Base-by-base conservation (phyloP, 2,113 vertebrate genomes). In the Leucopsar rothschildi region DNA sequence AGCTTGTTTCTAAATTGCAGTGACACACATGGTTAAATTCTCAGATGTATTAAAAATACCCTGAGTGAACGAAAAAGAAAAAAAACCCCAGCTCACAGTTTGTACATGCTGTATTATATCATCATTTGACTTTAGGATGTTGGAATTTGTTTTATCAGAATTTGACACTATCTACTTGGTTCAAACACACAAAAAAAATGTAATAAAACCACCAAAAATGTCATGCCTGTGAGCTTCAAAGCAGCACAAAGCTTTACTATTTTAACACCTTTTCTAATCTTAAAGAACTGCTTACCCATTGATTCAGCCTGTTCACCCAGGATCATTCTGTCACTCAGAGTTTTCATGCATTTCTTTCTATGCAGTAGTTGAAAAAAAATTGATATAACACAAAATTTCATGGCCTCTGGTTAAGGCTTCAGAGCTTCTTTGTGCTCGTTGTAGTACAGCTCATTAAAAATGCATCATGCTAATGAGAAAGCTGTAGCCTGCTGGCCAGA, bases 101-200 rank as follows among this genome's bases (percentile, higher is more conserved):
- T 90, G 29, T 87, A 66, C 31, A 13, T 75, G 65, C 91, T 93
- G 85, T 45, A 80, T 94, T 93, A 88, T 93, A 92, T 90, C 77
- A 66, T 71, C 55, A 33, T 86, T 96, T 94, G 77, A 95, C 57
- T 93, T 73, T 18, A 90, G 47, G 50, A 92, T 73, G 66, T 63
- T 85, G 77, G 78, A 76, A 42, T 84, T 95, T 88, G 55, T 88
- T 96, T 96, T 96, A 88, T 92, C 73, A 42, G 81, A 82, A 82
- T 96, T 95, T 96, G 95, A 95, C 92, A 90, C 81, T 71, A 95
- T 85, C 92, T 94, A 79, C 87, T 93, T 96, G 88, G 86, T 84
- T 97, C 72, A 76, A 95, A 70, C 49, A 69, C 37, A 37, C 29
- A 83, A 33, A 40, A 21, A 75, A 86, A 55, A 60, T 15, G 40